phyloP scores from a whole-genome alignment of 92 coral and sea anemone species.

The Nematostella vectensis region DNA sequence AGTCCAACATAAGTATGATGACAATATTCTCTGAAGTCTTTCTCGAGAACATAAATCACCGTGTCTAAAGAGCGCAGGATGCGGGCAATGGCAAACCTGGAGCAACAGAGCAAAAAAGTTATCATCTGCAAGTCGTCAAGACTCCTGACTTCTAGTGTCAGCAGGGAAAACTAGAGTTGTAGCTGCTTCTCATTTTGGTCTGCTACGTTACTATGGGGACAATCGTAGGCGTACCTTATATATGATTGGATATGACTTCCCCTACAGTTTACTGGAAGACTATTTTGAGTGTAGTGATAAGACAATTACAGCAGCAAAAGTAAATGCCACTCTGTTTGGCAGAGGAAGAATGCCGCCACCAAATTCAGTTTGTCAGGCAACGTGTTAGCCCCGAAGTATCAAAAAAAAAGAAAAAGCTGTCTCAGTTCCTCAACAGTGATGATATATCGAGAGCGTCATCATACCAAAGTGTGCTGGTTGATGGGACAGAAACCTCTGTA shows the following conservation, averaged over 20 bases:
- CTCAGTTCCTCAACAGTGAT: conserved; percentile 21
- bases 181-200: background rate
- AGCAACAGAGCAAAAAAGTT: background rate
- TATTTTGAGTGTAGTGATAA: conserved; percentile 4
- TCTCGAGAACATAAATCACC: background rate
- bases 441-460: conserved; percentile 33
- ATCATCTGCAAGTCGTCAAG: too few relatives aligned
- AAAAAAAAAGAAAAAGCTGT: conserved; percentile 19
- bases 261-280: background rate
- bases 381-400: conserved; percentile 22
- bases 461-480: conserved; percentile 26
- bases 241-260: background rate
- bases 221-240: background rate
- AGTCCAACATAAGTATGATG: background rate
- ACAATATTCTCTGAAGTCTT: background rate
- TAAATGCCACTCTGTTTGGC: conserved; percentile 38
- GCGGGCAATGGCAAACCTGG: background rate
- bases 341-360: conserved; percentile 21
- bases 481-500: conserved; percentile 19
- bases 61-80: background rate
- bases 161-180: conserved; percentile 1
- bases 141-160: background rate
- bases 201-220: conserved; percentile 4
- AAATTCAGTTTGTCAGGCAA: conserved; percentile 20
- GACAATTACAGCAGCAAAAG: conserved; percentile 36